Evolutionary conservation across 2,888 invertebrate genomes (phyloP), one percentile per base, ranked within the genome.

Genomic region (Apamea sordens): DNA sequence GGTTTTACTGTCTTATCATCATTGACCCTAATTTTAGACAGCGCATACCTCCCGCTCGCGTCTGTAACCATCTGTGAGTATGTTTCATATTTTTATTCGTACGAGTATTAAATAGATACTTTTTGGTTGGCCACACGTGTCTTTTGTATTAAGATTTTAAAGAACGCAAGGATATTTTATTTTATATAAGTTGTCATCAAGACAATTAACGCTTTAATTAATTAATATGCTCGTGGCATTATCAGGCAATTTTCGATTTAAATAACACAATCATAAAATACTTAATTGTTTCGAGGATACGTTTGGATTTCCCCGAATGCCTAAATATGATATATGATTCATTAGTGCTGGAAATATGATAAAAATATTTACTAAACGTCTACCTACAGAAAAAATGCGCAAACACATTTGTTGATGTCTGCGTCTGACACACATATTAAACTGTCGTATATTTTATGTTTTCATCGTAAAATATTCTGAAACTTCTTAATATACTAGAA

Each of bases 1-100:
- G 89, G 90, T 93, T 94, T 93, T 93, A 93, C 90, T 87, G 92
- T 91, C 92, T 93, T 93, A 94, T 94, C 94, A 95, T 94, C 95
- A 95, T 95, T 95, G 95, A 95, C 95, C 95, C 91, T 95, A 95
- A 95, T 95, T 95, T 95, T 91, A 93, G 90, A 89, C 90, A 90
- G 76, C 85, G 28, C 71, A 80, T 91, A 89, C 89, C 92, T 90
- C 93, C 91, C 89, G 90, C 91, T 82, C 72, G 73, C 77, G 44
- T 68, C 86, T 83, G 79, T 84, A 80, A 83, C 86, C 86, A 89
- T 86, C 82, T 87, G 87, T 78, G 77, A 84, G 82, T 83, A 77
- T 76, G 81, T 82, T 84, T 77, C 76, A 67, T 78, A 69, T 36
- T 82, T 81, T 84, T 69, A 77, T 85, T 72, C 74, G 32, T 78